Evolutionary conservation across 35 echinoderm and acorn worm species (phyloP).

Genomic region (Heliocidaris erythrogramma): DNA sequence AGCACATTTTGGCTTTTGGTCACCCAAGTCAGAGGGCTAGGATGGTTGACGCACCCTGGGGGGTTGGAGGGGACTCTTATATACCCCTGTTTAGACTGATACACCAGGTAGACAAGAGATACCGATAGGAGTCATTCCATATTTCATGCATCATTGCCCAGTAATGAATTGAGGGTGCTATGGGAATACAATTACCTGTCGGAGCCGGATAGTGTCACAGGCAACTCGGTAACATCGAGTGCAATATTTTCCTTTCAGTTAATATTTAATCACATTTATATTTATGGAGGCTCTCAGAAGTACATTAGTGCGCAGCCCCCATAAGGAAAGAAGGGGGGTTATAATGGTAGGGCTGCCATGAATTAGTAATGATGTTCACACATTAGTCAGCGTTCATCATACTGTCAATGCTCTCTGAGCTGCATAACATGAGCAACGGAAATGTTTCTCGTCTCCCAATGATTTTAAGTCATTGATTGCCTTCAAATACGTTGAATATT

Average conservation of each 20-base stretch:
- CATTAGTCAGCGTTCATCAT: constrained; percentile 10
- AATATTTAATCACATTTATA: not conserved
- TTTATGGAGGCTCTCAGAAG: not conserved
- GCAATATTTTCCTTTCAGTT: not conserved
- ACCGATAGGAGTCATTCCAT: not conserved
- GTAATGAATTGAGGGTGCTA: not conserved
- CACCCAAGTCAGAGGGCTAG: no score
- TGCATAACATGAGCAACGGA: not conserved
- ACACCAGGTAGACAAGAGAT: not conserved
- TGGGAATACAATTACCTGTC: not conserved
- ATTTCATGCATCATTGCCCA: not conserved
- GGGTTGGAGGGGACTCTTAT: not conserved
- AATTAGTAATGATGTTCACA: not conserved
- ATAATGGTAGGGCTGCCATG: not conserved
- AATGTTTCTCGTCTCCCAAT: not conserved
- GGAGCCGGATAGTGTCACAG: not conserved
- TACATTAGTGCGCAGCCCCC: no score
- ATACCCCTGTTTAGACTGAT: not conserved
- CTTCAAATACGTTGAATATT: not conserved
- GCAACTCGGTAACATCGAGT: not conserved
- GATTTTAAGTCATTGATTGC: not conserved
- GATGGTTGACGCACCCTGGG: not conserved
- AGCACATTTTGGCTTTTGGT: no score
- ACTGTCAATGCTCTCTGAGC: not conserved
- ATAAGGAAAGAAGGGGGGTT: not conserved